Evolutionary conservation across 1,140 invertebrate species (phyloP), one percentile per base, ranked within the genome.

Genomic region (Temnothorax curvispinosus): DNA sequence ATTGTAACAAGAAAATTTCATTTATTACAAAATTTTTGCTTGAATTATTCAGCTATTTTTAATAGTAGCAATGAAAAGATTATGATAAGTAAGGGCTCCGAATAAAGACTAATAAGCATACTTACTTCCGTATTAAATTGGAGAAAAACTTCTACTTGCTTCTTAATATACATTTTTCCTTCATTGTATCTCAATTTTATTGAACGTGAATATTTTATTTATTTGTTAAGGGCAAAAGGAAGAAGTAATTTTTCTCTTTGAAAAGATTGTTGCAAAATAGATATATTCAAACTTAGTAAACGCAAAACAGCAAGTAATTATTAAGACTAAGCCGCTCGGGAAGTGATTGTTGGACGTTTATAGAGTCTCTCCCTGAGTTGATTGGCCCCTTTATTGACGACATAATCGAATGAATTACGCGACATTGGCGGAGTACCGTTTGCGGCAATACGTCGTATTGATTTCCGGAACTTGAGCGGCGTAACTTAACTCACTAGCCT

Each of bases 401-500:
- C 32, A 62, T 84, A 84, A 84, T 84, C 71, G n/a, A 74, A 84
- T 62, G 54, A 84, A 84, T 84, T 84, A 84, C 69, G 67, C 44
- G 81, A 52, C 41, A 35, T 84, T 60, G n/a, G 41, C 21, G 69
- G 18, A 41, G 27, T 75, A 75, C 35, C 54, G 38, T 84, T 84
- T 75, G n/a, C 27, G 71, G 58, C 58, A 62, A 27, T 41, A 81
- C 50, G 38, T 35, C 18, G 2, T 84, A 86, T 88, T 91, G 86
- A 88, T 89, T 86, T 88, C 87, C 77, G 74, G 32, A 71, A 81
- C 47, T 71, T 71, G 6, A 27, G 5, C 60, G 50, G 8, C 7
- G n/a, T 27, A 80, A 80, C 21, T 56, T 56, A 69, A 81, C 21
- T 81, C 15, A 9, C 56, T 80, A 69, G 35, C 6, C 13, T 80